Base-by-base conservation (phyloP, 2,888 invertebrate species). In the Drosophila borealis region DNA sequence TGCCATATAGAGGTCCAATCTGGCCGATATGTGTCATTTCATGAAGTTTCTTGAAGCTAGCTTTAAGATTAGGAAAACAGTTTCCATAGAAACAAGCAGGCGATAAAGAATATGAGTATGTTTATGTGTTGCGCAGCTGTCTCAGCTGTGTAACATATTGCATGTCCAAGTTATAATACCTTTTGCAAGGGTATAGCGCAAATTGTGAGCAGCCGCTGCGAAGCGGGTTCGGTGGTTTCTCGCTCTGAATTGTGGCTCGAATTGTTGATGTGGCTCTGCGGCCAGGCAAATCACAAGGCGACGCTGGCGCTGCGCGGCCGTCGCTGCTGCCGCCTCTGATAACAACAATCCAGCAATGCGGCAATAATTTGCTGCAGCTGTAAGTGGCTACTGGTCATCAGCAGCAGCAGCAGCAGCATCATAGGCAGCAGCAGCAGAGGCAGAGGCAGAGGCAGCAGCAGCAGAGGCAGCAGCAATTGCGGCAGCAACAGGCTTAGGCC, bases 361-460 rank as follows among this genome's bases (percentile, higher is more conserved):
- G 80, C 80, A 82, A 80, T 80, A 80, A 80, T 80, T 81, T 81
- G 83, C 48, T 70, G 63, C 39, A 71, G 67, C 74, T 64, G 69
- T 86, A 89, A 89, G 90, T 88, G 80, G 86, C 82, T 83, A 89
- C 90, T 90, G 89, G 89, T 90, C 90, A 90, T 90, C 90, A 90
- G 83, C 85, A 83, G 67, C 81, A 44, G 51, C 50, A 48, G 33
- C 49, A 50, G 41, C 41, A 19, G 46, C 56, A 65, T 25, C 33
- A 53, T 41, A 55, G 34, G 17, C 49, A 45, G 48, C 57, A 33
- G 34, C 46, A 45, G 44, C 56, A 29, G 21, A 4, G 5, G 34
- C 61, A 55, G 74, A 69, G 78, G 82, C 87, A 84, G 84, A 79
- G 85, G 82, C 70, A 25, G 34, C 33, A 53, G 45, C 59, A 39